Conservation (phyloP, 2,888 invertebrate species). For the Scrobipalpa atriplicella region DNA sequence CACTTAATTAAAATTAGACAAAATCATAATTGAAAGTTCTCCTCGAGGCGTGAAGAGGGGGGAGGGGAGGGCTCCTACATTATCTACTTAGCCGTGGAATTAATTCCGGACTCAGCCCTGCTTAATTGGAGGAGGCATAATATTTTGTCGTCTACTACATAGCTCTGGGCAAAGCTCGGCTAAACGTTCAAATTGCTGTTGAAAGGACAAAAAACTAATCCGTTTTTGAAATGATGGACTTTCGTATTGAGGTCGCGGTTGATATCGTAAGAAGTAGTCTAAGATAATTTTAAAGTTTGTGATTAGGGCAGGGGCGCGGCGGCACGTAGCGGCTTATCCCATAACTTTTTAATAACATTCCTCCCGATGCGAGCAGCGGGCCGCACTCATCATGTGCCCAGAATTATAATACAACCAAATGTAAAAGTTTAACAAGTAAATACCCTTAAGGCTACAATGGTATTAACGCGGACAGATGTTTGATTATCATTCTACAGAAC, state of each 20-base stretch:
- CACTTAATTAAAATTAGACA: conserved; percentile 83
- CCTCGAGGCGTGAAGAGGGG: conserved; percentile 79
- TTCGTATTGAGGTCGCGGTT: conserved; percentile 41
- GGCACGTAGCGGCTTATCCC: conserved; percentile 73
- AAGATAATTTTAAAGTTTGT: conserved; percentile 77
- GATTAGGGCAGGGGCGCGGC: conserved; percentile 54
- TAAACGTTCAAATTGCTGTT: neutral
- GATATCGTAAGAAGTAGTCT: conserved; percentile 51
- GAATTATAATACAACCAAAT: conserved; percentile 63
- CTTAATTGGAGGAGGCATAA: conserved; percentile 72
- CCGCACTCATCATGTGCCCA: conserved; percentile 69
- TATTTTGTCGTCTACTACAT: conserved; percentile 55
- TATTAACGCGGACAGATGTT: conserved; percentile 22
- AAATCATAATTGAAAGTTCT: conserved; percentile 83
- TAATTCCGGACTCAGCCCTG: conserved; percentile 70
- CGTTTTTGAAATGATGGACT: conserved; percentile 29
- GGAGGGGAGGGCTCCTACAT: conserved; percentile 69
- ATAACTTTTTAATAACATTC: conserved; percentile 81
- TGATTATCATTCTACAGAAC: conserved; percentile 17
- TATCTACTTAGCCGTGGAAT: conserved; percentile 79
- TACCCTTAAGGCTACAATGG: conserved; percentile 23
- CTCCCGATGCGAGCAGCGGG: conserved; percentile 67
- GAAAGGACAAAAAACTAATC: conserved; percentile 12
- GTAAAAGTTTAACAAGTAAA: conserved; percentile 55
- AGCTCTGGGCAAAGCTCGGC: conserved; percentile 33